A percentile compares a stretch with the other conserved stretches of the same genome.
Evolutionary conservation across 2,888 invertebrate genomes (phyloP).

Genomic region (Microctonus hyperodae): DNA sequence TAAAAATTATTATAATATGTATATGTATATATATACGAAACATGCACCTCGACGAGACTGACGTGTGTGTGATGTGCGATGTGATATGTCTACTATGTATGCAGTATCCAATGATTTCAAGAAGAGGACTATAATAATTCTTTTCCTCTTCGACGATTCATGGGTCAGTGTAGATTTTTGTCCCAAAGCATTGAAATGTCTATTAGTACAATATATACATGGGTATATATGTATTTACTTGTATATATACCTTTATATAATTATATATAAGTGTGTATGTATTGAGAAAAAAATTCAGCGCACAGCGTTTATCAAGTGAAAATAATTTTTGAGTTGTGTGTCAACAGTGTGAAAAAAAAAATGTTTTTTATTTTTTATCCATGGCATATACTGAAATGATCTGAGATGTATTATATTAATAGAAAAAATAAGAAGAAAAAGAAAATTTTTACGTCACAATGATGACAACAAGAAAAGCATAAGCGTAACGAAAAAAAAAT

Average conservation of each 20-base stretch:
- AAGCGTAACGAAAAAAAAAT: neutral
- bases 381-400: neutral
- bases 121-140: neutral
- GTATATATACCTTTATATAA: too few relatives aligned
- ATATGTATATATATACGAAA: slow-evolving; percentile 5
- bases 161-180: slow-evolving; percentile 13
- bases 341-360: neutral
- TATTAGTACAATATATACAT: neutral
- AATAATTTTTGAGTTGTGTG: neutral
- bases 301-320: neutral
- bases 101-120: neutral
- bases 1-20: slow-evolving; percentile 34
- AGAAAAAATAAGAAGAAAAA: neutral
- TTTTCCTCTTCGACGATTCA: neutral
- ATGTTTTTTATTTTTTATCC: neutral
- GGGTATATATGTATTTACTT: too few relatives aligned
- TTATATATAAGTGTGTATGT: neutral
- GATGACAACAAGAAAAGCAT: neutral
- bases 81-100: neutral
- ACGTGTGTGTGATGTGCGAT: neutral
- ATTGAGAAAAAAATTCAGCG: neutral
- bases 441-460: neutral
- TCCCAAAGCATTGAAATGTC: neutral
- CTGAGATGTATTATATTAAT: neutral
- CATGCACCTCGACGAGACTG: neutral